Percentiles rank a stretch among this genome's conserved stretches.
These are phyloP conservation scores for Andricus curvator DNA, from an alignment of 2,888 invertebrate genomes.

Conservation along the genomic window DNA sequence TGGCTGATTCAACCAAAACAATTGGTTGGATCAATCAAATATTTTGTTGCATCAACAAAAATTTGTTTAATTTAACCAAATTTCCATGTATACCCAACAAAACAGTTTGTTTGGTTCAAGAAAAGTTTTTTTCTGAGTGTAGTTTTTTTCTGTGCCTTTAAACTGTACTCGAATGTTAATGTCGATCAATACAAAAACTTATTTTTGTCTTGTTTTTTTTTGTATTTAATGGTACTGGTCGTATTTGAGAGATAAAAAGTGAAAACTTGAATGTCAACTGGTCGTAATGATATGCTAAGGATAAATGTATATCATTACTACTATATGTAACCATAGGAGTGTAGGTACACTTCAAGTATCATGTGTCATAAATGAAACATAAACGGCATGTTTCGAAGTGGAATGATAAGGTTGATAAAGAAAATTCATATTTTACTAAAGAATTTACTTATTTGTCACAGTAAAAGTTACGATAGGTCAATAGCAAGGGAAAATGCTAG, in stretches of 20 bases:
- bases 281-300: not conserved
- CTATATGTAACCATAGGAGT: not conserved
- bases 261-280: conserved; percentile 3
- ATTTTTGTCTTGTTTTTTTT: not conserved
- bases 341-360: not conserved
- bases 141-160: not conserved
- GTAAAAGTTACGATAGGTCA: too few relatives aligned
- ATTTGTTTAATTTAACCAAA: too few relatives aligned
- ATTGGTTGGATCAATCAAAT: too few relatives aligned
- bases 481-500: too few relatives aligned
- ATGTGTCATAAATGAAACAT: not conserved
- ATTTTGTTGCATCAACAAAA: too few relatives aligned
- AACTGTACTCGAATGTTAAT: not conserved
- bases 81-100: too few relatives aligned
- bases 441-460: too few relatives aligned
- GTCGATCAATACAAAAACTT: not conserved
- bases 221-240: not conserved
- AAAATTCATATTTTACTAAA: too few relatives aligned
- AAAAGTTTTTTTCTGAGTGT: too few relatives aligned
- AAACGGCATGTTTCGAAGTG: not conserved
- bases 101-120: too few relatives aligned
- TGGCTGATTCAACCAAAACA: too few relatives aligned
- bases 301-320: not conserved
- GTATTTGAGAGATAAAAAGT: not conserved
- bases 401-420: too few relatives aligned